Conservation (phyloP, 2,113 vertebrate species). For the Larimichthys crocea region DNA sequence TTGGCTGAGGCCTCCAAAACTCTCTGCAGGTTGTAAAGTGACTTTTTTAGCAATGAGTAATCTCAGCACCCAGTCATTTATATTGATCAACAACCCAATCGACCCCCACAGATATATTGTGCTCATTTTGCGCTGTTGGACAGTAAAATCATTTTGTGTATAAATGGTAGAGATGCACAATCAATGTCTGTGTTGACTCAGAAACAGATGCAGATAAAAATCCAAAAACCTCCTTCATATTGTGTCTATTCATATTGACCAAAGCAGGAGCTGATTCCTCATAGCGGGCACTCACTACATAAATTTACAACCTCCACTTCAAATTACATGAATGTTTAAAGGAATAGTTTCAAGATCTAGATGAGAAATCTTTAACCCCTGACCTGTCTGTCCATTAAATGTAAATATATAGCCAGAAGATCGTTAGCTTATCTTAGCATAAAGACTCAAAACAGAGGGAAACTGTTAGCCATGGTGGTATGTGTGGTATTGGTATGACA, state of each 20-base stretch:
- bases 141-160: slow-evolving; percentile 9
- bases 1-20: not conserved
- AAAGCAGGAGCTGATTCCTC: not conserved
- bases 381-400: not conserved
- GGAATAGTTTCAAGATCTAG: not conserved
- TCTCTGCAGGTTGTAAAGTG: slow-evolving; percentile 5
- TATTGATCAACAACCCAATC: slow-evolving; percentile 23
- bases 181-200: slow-evolving; percentile 12
- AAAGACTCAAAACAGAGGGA: not conserved
- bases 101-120: slow-evolving; percentile 7
- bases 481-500: too few relatives aligned
- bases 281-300: not conserved
- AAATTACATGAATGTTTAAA: not conserved
- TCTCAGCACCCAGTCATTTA: slow-evolving; percentile 29
- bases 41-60: slow-evolving; percentile 4
- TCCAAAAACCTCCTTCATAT: not conserved
- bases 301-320: not conserved
- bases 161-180: slow-evolving; percentile 6
- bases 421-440: not conserved
- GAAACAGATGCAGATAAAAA: not conserved
- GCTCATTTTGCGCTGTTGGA: slow-evolving; percentile 17
- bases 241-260: not conserved
- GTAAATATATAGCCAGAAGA: not conserved
- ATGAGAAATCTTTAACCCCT: not conserved
- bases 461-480: not conserved